Evolutionary conservation across 2,113 vertebrate genomes (phyloP), one percentile per base, ranked within the genome.

Genomic region (Anser cygnoides): DNA sequence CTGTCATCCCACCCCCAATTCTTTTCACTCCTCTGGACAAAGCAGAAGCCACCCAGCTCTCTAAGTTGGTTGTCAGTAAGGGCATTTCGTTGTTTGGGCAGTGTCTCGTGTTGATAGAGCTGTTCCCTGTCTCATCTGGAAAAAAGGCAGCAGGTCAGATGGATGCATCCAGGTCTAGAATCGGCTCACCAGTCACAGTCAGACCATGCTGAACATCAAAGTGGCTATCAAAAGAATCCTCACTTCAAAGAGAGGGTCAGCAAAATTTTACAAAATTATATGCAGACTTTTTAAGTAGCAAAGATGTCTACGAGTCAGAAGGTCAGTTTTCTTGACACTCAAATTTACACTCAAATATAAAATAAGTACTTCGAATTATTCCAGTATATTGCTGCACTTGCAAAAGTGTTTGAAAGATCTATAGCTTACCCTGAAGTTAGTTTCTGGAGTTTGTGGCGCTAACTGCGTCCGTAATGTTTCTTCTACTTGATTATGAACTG

Each of bases 401-500:
- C 95, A 97, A 96, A 96, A 94, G 95, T 95, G 92, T 93, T 95
- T 81, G 91, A 96, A 96, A 96, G 92, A 74, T 94, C 92, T 89
- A 92, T 93, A 94, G 97, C 98, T 98, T 98, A 98, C 98, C 98
- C 98, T 98, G 98, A 98, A 98, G 97, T 98, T 98, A 97, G 98
- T 98, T 97, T 98, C 98, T 98, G 98, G 98, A 97, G 97, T 98
- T 98, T 98, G 98, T 97, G 98, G 98, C 61, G 80, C 97, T 98
- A 98, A 98, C 97, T 98, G 98, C 89, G 98, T 98, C 97, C 98
- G 98, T 97, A 98, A 98, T 91, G 98, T 98, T 97, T 98, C 98
- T 98, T 98, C 98, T 98, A 98, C 98, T 98, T 98, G 98, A 98
- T 98, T 98, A 98, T 97, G 96, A 98, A 98, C 96, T 98, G 97